A percentile compares a stretch with the other conserved stretches of the same genome.
Conservation (phyloP, 2,888 invertebrate genomes). For the Drosophila limbata region DNA sequence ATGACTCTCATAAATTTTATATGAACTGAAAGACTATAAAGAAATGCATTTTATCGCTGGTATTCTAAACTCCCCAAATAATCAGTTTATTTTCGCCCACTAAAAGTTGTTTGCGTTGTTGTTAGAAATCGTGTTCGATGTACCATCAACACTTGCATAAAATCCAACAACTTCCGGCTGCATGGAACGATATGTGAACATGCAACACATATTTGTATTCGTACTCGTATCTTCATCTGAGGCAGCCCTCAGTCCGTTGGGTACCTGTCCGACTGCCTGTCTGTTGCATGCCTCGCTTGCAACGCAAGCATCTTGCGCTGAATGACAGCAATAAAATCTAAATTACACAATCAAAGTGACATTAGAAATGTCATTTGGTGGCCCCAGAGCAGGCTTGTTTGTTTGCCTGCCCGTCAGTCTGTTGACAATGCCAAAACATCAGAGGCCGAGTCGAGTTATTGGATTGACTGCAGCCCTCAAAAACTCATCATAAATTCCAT, state of each 20-base stretch:
- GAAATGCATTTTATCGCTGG: conserved; percentile 6
- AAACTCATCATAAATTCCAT: conserved; percentile 73
- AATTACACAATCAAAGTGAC: conserved; percentile 77
- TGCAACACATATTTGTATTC: conserved; percentile 19
- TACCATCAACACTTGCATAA: conserved; percentile 56
- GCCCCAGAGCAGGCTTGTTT: conserved; percentile 33
- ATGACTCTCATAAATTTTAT: not conserved
- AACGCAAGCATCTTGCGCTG: conserved; percentile 44
- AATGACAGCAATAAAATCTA: conserved; percentile 70
- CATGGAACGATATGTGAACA: conserved; percentile 57
- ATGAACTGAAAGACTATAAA: not conserved
- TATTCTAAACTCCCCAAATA: conserved; percentile 8
- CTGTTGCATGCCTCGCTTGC: conserved; percentile 54
- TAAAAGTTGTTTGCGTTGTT: conserved; percentile 2
- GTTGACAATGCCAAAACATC: conserved; percentile 77
- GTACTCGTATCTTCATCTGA: not conserved
- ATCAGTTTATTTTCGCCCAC: conserved; percentile 11
- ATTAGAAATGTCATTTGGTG: conserved; percentile 69
- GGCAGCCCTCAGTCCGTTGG: conserved; percentile 3
- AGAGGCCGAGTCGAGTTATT: conserved; percentile 28
- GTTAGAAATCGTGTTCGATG: conserved; percentile 15
- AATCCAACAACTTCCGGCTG: conserved; percentile 69
- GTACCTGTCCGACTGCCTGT: conserved; percentile 48
- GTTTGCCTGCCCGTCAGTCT: conserved; percentile 54
- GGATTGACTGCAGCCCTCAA: conserved; percentile 27